A percentile compares a stretch with the other conserved stretches of the same genome.
These are phyloP conservation scores for Gobionotothen gibberifrons DNA, from an alignment of 2,797 vertebrate genomes.

Conservation along the genomic window DNA sequence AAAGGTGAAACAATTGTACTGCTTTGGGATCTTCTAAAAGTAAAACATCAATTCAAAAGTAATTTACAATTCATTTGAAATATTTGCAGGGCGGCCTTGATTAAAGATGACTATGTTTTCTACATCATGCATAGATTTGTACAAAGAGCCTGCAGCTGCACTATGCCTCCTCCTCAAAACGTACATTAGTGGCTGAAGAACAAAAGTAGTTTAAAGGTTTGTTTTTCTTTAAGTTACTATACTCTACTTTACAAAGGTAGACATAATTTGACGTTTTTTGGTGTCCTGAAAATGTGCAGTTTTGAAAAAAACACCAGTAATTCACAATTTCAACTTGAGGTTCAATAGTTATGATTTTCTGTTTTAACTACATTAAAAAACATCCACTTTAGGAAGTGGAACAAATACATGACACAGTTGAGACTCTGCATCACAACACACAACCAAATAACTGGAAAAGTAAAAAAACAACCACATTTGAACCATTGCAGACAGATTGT, in stretches of 20 bases:
- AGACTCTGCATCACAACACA: conserved; percentile 19
- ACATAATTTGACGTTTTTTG: conserved; percentile 52
- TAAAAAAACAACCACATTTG: background rate
- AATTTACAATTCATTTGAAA: conserved; percentile 22
- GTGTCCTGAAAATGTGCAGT: conserved; percentile 46
- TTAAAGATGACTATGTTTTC: conserved; percentile 44
- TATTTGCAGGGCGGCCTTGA: conserved; percentile 35
- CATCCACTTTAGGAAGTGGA: conserved; percentile 30
- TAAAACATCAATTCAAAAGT: conserved; percentile 25
- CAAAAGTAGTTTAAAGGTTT: conserved; percentile 57
- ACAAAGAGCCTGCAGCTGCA: conserved; percentile 67
- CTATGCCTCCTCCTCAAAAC: conserved; percentile 59
- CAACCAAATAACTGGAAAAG: conserved; percentile 4
- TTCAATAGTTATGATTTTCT: conserved; percentile 31
- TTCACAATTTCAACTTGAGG: conserved; percentile 54
- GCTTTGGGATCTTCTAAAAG: conserved; percentile 52
- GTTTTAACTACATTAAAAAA: conserved; percentile 20
- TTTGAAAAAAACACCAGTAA: no score
- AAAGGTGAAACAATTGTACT: conserved; percentile 33
- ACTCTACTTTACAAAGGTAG: conserved; percentile 45
- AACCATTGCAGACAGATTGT: conserved; percentile 8
- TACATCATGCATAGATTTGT: conserved; percentile 84
- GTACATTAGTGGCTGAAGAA: conserved; percentile 1
- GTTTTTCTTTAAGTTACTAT: conserved; percentile 23
- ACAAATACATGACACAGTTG: conserved; percentile 11